Base-by-base conservation (phyloP, 2,888 invertebrate genomes). In the Nomada goodeniana region DNA sequence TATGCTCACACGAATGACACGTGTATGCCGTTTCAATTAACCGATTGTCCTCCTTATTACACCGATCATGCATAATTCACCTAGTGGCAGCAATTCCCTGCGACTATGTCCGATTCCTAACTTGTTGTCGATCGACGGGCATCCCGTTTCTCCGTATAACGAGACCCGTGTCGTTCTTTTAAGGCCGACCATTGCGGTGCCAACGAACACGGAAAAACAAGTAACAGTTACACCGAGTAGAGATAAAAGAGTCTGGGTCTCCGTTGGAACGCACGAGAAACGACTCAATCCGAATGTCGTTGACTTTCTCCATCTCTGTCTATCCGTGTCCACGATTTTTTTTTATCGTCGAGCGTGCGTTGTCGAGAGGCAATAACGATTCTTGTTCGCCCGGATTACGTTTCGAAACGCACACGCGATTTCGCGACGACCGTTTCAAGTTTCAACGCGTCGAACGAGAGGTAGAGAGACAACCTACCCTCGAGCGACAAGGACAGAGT, bases 401-500 rank as follows among this genome's bases (percentile, higher is more conserved):
- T 73, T 77, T 60, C 65, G 77, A 67, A 73, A 53, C 29, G 44
- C 36, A 44, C 77, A 68, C 69, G 79, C 64, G 44, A 75, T 75
- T 75, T 52, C 74, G 68, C 68, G 68, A 26, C 29, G 55, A 18
- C 18, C 71, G 76, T 61, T 67, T 71, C 53, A 53, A 55, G 67
- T 76, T 80, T 67, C 65, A 65, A 67, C 55, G 20, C 55, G 7
- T n/a, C n/a, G 10, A n/a, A 2, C 15, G 50, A 55, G 55, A 15
- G 64, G n/a, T 47, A 18, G 0, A 11, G 15, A 57, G 42, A 23
- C 29, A 59, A 0, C 29, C 29, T 68, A 20, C 29, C 50, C 47
- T 78, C 65, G 76, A 29, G 69, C 72, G 76, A 87, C 69, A 78
- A 81, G 78, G 77, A 86, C 72, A 76, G 83, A 83, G 72, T 64